phyloP scores from a whole-genome alignment of 2,888 invertebrate species.

The Blera fallax region DNA sequence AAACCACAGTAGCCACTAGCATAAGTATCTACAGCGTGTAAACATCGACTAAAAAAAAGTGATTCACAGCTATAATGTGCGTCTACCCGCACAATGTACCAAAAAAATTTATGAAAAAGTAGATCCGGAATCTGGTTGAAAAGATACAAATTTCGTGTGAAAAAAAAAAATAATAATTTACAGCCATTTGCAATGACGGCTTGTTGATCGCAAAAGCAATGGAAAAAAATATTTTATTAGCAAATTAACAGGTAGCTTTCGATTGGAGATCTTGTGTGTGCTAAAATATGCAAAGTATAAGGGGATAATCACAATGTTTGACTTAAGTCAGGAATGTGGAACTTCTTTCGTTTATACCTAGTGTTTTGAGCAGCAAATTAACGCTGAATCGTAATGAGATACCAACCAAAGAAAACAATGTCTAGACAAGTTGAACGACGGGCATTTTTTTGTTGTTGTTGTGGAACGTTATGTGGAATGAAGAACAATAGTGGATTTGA shows the following conservation, averaged over 20 bases:
- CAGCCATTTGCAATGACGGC: background rate
- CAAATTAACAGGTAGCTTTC: constrained; percentile 3
- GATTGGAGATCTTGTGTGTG: background rate
- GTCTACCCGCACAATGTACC: background rate
- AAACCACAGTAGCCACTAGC: background rate
- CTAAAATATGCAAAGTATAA: background rate
- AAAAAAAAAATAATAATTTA: background rate
- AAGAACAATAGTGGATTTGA: background rate
- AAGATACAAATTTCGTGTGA: background rate
- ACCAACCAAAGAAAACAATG: background rate
- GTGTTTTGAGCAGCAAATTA: background rate
- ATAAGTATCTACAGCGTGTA: background rate
- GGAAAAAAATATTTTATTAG: background rate
- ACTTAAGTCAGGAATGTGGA: background rate
- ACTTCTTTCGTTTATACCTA: background rate
- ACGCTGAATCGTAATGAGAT: background rate
- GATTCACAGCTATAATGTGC: background rate
- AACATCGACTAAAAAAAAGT: background rate
- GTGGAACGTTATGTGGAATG: background rate
- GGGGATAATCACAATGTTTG: background rate
- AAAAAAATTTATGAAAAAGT: background rate
- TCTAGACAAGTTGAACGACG: background rate
- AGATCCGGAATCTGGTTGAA: background rate
- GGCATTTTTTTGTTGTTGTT: too few species aligned
- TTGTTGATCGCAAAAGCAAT: background rate